Base-by-base conservation (phyloP, 2,888 invertebrate genomes). In the Macaria liturata region DNA sequence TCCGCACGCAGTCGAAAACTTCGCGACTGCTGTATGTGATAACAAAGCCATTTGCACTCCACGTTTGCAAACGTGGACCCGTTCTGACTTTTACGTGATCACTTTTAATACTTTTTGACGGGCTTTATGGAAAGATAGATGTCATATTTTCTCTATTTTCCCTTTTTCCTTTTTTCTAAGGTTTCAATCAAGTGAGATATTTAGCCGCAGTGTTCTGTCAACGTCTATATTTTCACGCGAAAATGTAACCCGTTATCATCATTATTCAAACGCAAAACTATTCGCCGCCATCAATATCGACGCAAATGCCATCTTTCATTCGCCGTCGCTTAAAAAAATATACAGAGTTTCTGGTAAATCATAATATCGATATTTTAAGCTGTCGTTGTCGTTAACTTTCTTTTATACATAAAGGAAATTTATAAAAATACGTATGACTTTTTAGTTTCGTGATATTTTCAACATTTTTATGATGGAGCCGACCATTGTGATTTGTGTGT, bases 21-120 rank as follows among this genome's bases (percentile, higher is more conserved):
- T 88, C 79, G 73, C 75, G 83, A 78, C 80, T 86, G 88, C 70
- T 70, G 68, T 67, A 65, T 65, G 72, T 71, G 88, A 88, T 86
- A 87, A 77, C 77, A 71, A 46, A 67, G 69, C 64, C 71, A 75
- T 76, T 81, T 78, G 75, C 64, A 57, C 52, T 58, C 55, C 46
- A 54, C 48, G 59, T 64, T 61, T 63, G 57, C 42, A 49, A 61
- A 62, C 55, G 55, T 62, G 20, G 20, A 20, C 20, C 51, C 50
- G 54, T 48, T 51, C 44, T 31, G 32, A 54, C 9, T 54, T 54
- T 54, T 47, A 46, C 31, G 49, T 54, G 20, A 39, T 44, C 30
- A 43, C 48, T 42, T 32, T 55, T 55, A 46, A 46, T 46, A 49
- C 37, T 40, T 37, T 40, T 42, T 9, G 42, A 9, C 5, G 42